Conservation (phyloP, 2,113 vertebrate genomes). For the Notechis scutatus region DNA sequence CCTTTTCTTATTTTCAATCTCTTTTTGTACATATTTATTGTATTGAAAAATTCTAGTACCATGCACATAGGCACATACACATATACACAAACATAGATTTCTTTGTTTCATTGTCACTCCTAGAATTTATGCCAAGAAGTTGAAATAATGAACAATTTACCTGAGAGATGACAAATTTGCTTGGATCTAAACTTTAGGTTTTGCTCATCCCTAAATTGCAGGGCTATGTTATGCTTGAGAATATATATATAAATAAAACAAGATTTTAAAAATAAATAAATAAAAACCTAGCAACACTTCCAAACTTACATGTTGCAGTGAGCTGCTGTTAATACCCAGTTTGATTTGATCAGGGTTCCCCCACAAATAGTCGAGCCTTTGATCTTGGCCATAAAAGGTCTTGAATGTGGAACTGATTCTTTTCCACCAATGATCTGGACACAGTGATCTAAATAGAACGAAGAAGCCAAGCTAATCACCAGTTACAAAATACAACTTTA, state of each 20-base stretch:
- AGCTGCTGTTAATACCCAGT: conserved; percentile 77
- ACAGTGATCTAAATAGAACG: conserved; percentile 57
- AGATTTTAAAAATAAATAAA: not conserved
- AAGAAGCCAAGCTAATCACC: not conserved
- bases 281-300: not conserved
- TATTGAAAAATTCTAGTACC: not conserved
- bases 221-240: not conserved
- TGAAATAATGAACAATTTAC: not conserved
- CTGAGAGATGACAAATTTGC: not conserved
- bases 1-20: not conserved
- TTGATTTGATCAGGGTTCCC: conserved; percentile 65
- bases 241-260: not conserved
- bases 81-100: not conserved
- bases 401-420: conserved; percentile 62
- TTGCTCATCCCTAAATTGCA: not conserved
- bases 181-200: not conserved
- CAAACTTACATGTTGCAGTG: conserved; percentile 65
- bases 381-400: conserved; percentile 71
- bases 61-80: not conserved
- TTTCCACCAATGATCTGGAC: conserved; percentile 67
- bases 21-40: not conserved
- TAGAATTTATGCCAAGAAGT: not conserved
- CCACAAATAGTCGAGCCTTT: fast-evolving
- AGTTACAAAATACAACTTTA: not conserved
- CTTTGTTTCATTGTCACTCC: not conserved